Conservation (phyloP, 2,888 invertebrate species). For the Anoncus sp. region DNA sequence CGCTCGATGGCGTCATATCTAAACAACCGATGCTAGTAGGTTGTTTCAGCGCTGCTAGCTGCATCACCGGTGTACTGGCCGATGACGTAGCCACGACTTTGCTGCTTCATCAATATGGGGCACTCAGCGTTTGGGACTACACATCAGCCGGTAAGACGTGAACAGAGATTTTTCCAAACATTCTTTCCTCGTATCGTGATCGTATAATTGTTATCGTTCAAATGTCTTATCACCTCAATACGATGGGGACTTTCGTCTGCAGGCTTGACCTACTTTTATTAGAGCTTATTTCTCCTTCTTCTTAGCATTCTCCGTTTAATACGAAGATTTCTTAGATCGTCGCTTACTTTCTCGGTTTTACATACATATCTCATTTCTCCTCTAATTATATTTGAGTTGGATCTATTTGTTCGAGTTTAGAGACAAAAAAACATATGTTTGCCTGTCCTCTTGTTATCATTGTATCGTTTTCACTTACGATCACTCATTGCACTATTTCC, state of each 20-base stretch:
- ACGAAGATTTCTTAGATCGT: too few species aligned
- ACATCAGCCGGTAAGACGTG: constrained; percentile 89
- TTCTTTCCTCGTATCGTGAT: not conserved
- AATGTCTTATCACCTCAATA: not conserved
- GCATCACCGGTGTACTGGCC: constrained; percentile 94
- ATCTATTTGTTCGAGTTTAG: too few species aligned
- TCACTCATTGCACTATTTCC: too few species aligned
- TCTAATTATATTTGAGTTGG: too few species aligned
- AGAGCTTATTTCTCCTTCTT: too few species aligned
- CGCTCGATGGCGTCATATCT: constrained; percentile 84
- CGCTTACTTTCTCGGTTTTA: too few species aligned
- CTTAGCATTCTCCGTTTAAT: too few species aligned
- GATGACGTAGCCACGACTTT: constrained; percentile 93
- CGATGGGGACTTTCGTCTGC: too few species aligned
- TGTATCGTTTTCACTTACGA: too few species aligned
- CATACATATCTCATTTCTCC: too few species aligned
- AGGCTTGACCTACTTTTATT: not conserved
- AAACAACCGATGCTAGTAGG: constrained; percentile 88
- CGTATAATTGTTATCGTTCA: not conserved
- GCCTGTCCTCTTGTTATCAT: too few species aligned
- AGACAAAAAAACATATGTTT: too few species aligned
- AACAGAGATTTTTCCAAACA: not conserved
- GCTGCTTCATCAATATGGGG: constrained; percentile 92
- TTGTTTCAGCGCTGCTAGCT: constrained; percentile 94
- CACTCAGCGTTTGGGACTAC: constrained; percentile 95